phyloP scores from a whole-genome alignment of 2,888 invertebrate genomes.

The Amphipoea lucens region DNA sequence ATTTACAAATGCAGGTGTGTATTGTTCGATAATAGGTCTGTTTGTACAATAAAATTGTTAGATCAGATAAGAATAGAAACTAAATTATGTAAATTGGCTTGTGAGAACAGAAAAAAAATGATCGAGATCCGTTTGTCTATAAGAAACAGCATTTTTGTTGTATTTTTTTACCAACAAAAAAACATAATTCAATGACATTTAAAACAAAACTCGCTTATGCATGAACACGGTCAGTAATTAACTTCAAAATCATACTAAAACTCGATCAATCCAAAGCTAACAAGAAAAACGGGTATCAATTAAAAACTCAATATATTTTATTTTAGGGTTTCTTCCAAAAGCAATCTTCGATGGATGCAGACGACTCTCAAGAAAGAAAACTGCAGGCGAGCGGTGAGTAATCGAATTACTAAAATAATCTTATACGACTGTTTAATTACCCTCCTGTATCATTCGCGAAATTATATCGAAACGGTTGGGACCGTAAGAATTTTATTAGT shows the following conservation, averaged over 20 bases:
- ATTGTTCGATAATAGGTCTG: conserved; percentile 55
- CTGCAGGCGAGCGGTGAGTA: conserved; percentile 87
- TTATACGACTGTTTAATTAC: conserved; percentile 42
- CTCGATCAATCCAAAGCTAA: conserved; percentile 34
- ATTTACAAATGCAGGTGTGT: conserved; percentile 88
- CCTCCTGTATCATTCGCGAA: conserved; percentile 43
- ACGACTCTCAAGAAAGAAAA: conserved; percentile 88
- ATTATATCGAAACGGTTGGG: conserved; percentile 46
- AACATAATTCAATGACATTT: conserved; percentile 20
- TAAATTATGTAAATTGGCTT: conserved; percentile 61
- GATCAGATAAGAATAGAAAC: conserved; percentile 61
- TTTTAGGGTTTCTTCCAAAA: conserved; percentile 88
- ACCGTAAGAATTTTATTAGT: conserved; percentile 58
- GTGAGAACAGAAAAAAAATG: conserved; percentile 25
- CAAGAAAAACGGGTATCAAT: conserved; percentile 53
- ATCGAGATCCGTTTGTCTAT: conserved; percentile 8
- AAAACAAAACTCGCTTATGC: conserved; percentile 11
- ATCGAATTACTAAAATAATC: conserved; percentile 24
- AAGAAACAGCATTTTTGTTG: neutral
- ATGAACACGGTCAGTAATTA: conserved; percentile 28
- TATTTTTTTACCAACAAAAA: neutral
- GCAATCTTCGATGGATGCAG: conserved; percentile 85
- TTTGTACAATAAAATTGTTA: conserved; percentile 55
- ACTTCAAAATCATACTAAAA: conserved; percentile 27
- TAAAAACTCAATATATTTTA: conserved; percentile 39